Conservation (phyloP, 2,113 vertebrate genomes). For the Sterrhoptilus dennistouni region DNA sequence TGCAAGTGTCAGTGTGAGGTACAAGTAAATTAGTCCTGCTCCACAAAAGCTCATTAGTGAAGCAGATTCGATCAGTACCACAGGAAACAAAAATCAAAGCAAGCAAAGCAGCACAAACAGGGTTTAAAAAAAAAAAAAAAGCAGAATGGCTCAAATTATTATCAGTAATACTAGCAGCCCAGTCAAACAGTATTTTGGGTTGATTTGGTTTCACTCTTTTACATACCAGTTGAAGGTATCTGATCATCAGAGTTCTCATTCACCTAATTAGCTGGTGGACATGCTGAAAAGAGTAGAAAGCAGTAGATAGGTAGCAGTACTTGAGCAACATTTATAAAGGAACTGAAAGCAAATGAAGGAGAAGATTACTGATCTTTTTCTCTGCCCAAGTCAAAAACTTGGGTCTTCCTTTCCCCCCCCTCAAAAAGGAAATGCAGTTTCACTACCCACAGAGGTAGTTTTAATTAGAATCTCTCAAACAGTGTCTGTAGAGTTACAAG, state of each 20-base stretch:
- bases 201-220: conserved; percentile 70
- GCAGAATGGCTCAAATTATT: background rate
- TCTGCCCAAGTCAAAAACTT: background rate
- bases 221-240: conserved; percentile 81
- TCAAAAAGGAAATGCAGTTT: conserved; percentile 20
- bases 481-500: background rate
- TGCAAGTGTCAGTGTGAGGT: background rate
- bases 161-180: conserved; percentile 3
- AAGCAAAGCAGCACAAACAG: conserved; percentile 44
- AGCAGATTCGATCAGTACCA: background rate
- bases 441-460: background rate
- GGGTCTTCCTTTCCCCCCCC: background rate
- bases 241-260: conserved; percentile 75
- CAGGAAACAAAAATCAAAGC: conserved; percentile 22
- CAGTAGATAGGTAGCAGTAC: conserved; percentile 79
- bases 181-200: conserved; percentile 53
- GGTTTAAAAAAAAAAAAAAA: background rate
- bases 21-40: background rate
- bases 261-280: conserved; percentile 79
- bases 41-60: background rate
- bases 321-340: conserved; percentile 71
- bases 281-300: conserved; percentile 82
- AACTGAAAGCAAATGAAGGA: conserved; percentile 64
- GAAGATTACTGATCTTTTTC: background rate
- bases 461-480: conserved; percentile 1